Evolutionary conservation across 2,888 invertebrate genomes (phyloP), one percentile per base, ranked within the genome.

Genomic region (Latrodectus hesperus): DNA sequence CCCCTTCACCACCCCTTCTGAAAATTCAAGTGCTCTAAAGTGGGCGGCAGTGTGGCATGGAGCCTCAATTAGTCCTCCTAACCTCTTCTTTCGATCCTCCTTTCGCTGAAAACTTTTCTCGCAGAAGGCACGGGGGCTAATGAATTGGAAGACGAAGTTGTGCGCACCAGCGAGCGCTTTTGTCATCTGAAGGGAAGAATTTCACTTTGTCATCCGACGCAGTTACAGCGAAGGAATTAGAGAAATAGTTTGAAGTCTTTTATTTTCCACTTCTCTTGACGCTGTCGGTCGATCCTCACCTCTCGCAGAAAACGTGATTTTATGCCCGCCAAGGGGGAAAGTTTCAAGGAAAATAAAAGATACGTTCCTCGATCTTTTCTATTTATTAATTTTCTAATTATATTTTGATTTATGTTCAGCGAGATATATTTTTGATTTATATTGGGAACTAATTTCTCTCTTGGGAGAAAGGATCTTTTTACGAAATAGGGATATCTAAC

Each of bases 181-280:
- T 80, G 80, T 80, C 80, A 80, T 80, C 73, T 51, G 78, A 38
- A 49, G 71, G 78, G 73, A 80, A 80, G 80, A 80, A 80, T 80
- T 80, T 80, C 80, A 80, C 80, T 80, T 73, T 80, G 80, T 80
- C 80, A 80, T 72, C 80, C 65, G 16, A 16, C 49, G 60, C 12
- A 16, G 65, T 73, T 71, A 60, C 79, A 79, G 71, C 49, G 16
- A 16, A 52, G 78, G 60, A 74, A 74, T 74, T 74, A 70, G 80
- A 80, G 80, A 80, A 80, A 73, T 74, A 74, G 73, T 74, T 74
- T 74, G 73, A 73, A 73, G 65, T 73, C 65, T 80, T 80, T 80
- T 65, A 73, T 80, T 80, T 80, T 68, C 22, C 17, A 68, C 67
- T 17, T 17, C 38, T 38, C 11, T 26, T 17, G 22, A 17, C n/a